These are phyloP conservation scores for Loripinus fragilis DNA, from an alignment of 2,888 invertebrate species.

Conservation along the genomic window DNA sequence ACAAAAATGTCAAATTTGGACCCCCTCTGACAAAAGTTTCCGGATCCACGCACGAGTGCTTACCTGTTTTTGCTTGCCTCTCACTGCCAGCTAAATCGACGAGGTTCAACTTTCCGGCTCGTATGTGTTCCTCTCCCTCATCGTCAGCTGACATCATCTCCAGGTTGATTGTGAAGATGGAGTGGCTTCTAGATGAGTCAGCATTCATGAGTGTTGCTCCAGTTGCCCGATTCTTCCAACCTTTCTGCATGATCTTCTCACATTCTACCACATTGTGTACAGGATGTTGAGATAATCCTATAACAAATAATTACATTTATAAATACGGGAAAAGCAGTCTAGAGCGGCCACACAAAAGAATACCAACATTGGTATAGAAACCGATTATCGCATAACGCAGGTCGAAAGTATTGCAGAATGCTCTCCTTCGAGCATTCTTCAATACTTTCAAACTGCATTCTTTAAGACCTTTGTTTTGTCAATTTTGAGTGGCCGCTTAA, in stretches of 20 bases:
- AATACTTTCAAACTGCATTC: too few species aligned
- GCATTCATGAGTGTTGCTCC: conserved; percentile 96
- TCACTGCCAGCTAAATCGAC: conserved; percentile 96
- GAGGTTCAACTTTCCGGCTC: conserved; percentile 91
- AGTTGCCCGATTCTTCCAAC: conserved; percentile 91
- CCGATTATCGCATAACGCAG: too few species aligned
- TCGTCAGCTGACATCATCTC: conserved; percentile 89
- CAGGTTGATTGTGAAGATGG: conserved; percentile 93
- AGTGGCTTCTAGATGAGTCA: conserved; percentile 92
- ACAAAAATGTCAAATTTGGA: too few species aligned
- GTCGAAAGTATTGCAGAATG: too few species aligned
- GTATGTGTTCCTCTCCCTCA: conserved; percentile 85
- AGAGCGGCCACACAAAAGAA: too few species aligned
- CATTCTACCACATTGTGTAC: conserved; percentile 92
- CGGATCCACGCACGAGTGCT: background rate
- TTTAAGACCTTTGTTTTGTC: too few species aligned
- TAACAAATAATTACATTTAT: conserved; percentile 30
- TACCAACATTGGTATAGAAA: too few species aligned
- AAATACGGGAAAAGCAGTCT: too few species aligned
- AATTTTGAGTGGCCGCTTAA: too few species aligned
- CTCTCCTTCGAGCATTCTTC: too few species aligned
- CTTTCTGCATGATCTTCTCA: conserved; percentile 89
- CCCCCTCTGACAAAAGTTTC: too few species aligned
- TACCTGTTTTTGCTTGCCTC: conserved; percentile 90
- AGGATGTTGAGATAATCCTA: conserved; percentile 89